A percentile compares a stretch with the other conserved stretches of the same genome.
phyloP scores from a whole-genome alignment of 2,113 vertebrate genomes.

The Bothrops jararaca region DNA sequence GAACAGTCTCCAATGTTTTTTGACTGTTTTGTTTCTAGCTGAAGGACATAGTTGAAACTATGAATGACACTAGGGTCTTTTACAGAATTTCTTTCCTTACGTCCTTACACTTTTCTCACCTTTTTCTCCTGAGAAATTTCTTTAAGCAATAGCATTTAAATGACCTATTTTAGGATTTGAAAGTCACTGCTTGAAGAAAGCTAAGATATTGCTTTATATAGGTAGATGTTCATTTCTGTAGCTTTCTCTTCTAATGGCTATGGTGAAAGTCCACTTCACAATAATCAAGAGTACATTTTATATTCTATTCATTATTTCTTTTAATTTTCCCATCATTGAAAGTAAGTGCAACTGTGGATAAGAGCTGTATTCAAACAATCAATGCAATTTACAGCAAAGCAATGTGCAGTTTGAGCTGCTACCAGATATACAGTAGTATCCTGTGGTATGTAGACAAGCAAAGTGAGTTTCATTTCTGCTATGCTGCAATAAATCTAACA shows the following conservation, averaged over 20 bases:
- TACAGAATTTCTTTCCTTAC: not conserved
- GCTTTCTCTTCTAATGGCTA: not conserved
- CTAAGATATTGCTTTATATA: not conserved
- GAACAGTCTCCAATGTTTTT: not conserved
- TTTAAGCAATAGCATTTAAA: not conserved
- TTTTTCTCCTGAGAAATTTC: not conserved
- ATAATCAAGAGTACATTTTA: not conserved
- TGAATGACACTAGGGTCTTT: not conserved
- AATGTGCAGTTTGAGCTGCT: not conserved
- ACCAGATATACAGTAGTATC: not conserved
- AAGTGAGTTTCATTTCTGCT: not conserved
- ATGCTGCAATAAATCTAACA: not conserved
- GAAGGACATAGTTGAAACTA: not conserved
- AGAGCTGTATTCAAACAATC: not conserved
- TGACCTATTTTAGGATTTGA: not conserved
- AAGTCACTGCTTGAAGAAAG: not conserved
- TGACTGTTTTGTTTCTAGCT: not conserved
- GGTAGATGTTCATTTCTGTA: not conserved
- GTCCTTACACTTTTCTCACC: not conserved
- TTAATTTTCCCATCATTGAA: not conserved
- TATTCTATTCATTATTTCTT: not conserved
- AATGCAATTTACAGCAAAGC: not conserved
- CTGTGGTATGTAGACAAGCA: not conserved
- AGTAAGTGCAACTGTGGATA: not conserved
- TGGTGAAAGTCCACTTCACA: not conserved